Evolutionary conservation across 2,888 invertebrate species (phyloP).

Genomic region (Allacma fusca): DNA sequence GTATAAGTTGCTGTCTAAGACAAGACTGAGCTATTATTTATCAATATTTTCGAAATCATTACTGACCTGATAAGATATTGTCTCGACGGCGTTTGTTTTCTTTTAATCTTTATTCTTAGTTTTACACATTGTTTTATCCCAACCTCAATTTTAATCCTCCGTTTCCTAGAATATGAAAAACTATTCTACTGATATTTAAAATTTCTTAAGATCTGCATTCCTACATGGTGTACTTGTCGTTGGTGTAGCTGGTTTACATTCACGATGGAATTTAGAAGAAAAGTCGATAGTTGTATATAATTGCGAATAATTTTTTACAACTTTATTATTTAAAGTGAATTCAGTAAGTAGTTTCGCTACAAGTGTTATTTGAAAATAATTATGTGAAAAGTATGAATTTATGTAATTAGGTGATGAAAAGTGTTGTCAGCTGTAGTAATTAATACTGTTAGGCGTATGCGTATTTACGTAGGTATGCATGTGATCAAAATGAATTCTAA

Average conservation of each 20-base stretch:
- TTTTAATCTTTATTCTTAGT: not conserved
- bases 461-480: not conserved
- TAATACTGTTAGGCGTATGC: not conserved
- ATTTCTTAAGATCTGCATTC: conserved; percentile 31
- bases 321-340: not conserved
- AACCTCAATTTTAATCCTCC: not conserved
- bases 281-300: not conserved
- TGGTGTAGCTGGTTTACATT: conserved; percentile 21
- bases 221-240: conserved; percentile 37
- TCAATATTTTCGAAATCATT: not conserved
- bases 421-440: not conserved
- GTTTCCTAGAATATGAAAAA: not conserved
- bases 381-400: not conserved
- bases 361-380: not conserved
- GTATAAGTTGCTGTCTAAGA: conserved; percentile 18
- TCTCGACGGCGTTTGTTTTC: not conserved
- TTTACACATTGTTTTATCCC: conserved; percentile 1
- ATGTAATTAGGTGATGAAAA: not conserved
- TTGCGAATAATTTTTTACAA: not conserved
- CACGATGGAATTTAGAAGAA: conserved; percentile 6
- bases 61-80: not conserved
- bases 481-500: not conserved
- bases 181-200: not conserved
- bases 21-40: conserved; percentile 23
- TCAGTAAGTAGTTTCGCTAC: not conserved